A percentile compares a stretch with the other conserved stretches of the same genome.
Conservation (phyloP, 2,797 vertebrate species). For the Zalophus californianus region DNA sequence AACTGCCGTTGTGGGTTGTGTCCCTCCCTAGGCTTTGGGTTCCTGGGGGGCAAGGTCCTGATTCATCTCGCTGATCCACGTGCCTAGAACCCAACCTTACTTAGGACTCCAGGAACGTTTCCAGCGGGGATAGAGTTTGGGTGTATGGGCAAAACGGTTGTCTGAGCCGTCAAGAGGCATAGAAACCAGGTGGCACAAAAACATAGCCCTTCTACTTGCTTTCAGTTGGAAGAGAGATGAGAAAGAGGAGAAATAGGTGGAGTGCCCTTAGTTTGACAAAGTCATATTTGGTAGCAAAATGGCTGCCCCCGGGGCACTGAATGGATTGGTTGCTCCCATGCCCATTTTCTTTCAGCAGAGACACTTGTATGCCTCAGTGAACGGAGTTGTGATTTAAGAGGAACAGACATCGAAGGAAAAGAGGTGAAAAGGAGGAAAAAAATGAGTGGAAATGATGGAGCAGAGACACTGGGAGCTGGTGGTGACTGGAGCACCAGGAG, state of each 20-base stretch:
- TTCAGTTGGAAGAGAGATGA: neutral
- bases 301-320: accelerated
- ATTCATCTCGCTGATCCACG: neutral
- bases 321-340: neutral
- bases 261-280: neutral
- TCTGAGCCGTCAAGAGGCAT: neutral
- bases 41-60: neutral
- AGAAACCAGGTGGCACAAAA: neutral
- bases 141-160: neutral
- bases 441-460: no score
- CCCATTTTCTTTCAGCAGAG: neutral
- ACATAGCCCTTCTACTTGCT: neutral
- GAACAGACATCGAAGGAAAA: neutral
- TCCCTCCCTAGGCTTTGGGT: neutral
- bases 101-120: neutral
- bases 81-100: neutral
- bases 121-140: neutral
- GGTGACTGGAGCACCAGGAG: neutral
- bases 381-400: neutral
- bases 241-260: neutral
- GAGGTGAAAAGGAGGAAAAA: neutral
- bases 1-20: accelerated
- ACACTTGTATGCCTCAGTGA: neutral
- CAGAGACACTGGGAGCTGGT: neutral
- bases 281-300: neutral